Conservation (phyloP, 2,797 vertebrate species). For the Clarias fuscus region DNA sequence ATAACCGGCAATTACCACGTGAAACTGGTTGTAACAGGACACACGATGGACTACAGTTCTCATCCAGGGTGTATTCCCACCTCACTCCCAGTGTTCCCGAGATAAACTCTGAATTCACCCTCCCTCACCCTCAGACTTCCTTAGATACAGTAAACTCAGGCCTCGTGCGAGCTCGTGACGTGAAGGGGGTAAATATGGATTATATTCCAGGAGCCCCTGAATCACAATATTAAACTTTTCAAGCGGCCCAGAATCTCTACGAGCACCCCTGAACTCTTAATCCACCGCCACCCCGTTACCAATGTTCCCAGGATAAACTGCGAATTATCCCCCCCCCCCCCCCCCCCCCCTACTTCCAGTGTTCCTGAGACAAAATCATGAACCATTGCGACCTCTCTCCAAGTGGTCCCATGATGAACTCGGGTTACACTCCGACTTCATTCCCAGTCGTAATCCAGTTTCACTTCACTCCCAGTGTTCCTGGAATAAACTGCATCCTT, state of each 20-base stretch:
- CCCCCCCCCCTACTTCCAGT: neutral
- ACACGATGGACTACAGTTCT: too few species aligned
- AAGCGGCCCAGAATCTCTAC: too few species aligned
- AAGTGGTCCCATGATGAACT: neutral
- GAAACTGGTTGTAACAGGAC: neutral
- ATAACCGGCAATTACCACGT: neutral
- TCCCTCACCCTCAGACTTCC: neutral
- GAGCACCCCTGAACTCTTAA: neutral
- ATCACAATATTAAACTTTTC: too few species aligned
- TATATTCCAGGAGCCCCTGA: too few species aligned
- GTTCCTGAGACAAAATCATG: neutral
- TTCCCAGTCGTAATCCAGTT: neutral
- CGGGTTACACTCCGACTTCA: too few species aligned
- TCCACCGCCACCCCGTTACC: neutral
- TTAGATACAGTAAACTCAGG: neutral
- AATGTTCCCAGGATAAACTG: neutral
- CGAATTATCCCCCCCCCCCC: too few species aligned
- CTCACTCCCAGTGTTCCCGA: neutral
- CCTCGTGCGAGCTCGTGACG: too few species aligned
- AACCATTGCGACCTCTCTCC: neutral
- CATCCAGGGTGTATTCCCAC: neutral
- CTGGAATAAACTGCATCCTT: neutral
- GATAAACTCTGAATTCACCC: neutral
- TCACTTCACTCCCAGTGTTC: neutral
- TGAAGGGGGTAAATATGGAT: too few species aligned